Percentiles rank a stretch among this genome's conserved stretches.
phyloP scores from a whole-genome alignment of 2,113 vertebrate species.

The Geococcyx californianus region DNA sequence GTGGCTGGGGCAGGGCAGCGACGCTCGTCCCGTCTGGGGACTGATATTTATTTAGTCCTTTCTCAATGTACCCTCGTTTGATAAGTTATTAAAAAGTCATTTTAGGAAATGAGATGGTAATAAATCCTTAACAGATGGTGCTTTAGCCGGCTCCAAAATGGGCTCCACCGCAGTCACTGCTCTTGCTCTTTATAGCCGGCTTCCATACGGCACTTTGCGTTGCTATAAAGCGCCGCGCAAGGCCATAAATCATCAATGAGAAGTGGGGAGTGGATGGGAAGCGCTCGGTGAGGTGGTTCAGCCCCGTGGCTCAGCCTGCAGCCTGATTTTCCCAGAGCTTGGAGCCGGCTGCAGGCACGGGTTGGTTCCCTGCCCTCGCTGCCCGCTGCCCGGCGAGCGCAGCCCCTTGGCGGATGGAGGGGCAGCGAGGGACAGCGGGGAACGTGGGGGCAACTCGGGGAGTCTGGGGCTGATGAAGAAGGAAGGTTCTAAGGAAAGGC shows the following conservation, averaged over 20 bases:
- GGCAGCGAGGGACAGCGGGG: neutral
- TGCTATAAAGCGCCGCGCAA: accelerated
- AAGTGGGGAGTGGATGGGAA: neutral
- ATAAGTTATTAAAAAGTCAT: neutral
- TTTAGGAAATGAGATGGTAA: neutral
- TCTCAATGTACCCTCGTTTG: neutral
- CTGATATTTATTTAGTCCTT: neutral
- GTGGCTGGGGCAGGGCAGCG: neutral
- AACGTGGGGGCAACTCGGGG: accelerated
- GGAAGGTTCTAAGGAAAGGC: neutral
- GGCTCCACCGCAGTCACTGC: neutral
- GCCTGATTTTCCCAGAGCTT: neutral
- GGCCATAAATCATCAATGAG: accelerated
- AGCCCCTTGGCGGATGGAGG: neutral
- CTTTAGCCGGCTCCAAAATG: neutral
- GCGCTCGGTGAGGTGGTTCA: neutral
- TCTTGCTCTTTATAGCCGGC: neutral
- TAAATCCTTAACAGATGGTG: neutral
- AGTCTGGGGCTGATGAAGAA: neutral
- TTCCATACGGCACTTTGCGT: accelerated
- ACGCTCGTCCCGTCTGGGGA: neutral
- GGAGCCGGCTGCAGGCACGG: neutral
- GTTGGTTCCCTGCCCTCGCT: neutral
- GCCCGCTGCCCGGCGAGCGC: neutral
- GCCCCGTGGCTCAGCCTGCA: neutral